These are phyloP conservation scores for Xanthorhoe designata DNA, from an alignment of 2,888 invertebrate species.

Conservation along the genomic window DNA sequence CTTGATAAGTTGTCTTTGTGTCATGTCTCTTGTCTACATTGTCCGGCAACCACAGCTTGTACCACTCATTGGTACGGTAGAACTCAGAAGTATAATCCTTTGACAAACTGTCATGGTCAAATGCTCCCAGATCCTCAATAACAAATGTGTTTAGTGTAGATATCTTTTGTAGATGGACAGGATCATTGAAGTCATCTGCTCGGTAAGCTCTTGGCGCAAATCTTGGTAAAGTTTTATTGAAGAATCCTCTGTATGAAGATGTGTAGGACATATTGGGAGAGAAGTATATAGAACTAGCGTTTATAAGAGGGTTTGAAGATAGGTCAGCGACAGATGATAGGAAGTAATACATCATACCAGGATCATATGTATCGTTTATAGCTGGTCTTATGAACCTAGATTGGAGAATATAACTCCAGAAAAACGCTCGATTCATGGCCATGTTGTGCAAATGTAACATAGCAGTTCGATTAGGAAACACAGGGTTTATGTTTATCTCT, in stretches of 20 bases:
- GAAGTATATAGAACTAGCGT: constrained; percentile 97
- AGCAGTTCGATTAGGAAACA: constrained; percentile 97
- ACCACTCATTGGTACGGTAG: constrained; percentile 98
- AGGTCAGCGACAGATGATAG: constrained; percentile 98
- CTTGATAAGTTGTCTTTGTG: constrained; percentile 96
- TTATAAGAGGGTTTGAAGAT: constrained; percentile 95
- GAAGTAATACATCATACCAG: constrained; percentile 99
- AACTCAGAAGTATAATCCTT: constrained; percentile 96
- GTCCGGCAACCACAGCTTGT: constrained; percentile 96
- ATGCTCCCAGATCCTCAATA: constrained; percentile 94
- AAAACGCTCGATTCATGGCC: constrained; percentile 98
- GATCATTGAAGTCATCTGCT: constrained; percentile 97
- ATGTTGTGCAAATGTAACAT: constrained; percentile 97
- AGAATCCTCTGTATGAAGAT: constrained; percentile 97
- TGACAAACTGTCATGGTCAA: constrained; percentile 91
- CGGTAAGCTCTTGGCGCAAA: constrained; percentile 97
- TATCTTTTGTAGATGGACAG: constrained; percentile 96
- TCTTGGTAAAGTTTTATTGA: constrained; percentile 97
- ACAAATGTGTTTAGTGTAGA: constrained; percentile 97
- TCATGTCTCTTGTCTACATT: constrained; percentile 92
- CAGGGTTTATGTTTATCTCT: constrained; percentile 96
- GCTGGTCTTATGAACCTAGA: constrained; percentile 95
- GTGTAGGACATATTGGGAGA: constrained; percentile 97
- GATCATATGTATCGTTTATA: constrained; percentile 96
- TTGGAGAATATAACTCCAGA: constrained; percentile 97